phyloP scores from a whole-genome alignment of 2,888 invertebrate genomes.

The Pandemis heparana region DNA sequence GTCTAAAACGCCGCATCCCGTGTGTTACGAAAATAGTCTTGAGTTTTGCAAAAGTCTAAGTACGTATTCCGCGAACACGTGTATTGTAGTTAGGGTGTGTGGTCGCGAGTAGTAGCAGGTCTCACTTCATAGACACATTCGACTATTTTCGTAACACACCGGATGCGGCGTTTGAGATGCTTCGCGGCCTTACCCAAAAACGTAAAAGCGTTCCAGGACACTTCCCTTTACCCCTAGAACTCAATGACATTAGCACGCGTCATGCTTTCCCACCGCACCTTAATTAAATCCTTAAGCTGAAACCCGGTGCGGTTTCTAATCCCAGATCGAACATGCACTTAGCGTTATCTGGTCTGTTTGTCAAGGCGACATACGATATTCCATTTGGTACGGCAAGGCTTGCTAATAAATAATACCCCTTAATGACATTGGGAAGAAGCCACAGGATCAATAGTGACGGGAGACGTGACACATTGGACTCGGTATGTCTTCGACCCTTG shows the following conservation, averaged over 20 bases:
- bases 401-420: slow-evolving; percentile 46
- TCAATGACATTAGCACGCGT: not conserved
- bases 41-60: too few species aligned
- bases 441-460: slow-evolving; percentile 33
- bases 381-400: slow-evolving; percentile 43
- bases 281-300: slow-evolving; percentile 21
- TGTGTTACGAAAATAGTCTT: too few species aligned
- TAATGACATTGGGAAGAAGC: slow-evolving; percentile 43
- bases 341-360: slow-evolving; percentile 38
- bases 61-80: too few species aligned
- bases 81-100: too few species aligned
- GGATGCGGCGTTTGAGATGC: too few species aligned
- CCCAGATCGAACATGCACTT: slow-evolving; percentile 39
- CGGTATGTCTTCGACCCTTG: not conserved
- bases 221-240: not conserved
- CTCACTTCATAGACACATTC: too few species aligned
- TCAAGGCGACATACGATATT: slow-evolving; percentile 42
- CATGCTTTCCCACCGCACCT: slow-evolving; percentile 7
- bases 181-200: too few species aligned
- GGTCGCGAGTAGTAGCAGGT: too few species aligned
- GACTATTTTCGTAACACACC: too few species aligned
- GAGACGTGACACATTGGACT: slow-evolving; percentile 9
- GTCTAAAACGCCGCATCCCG: too few species aligned
- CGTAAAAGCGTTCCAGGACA: not conserved
- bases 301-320: slow-evolving; percentile 28